Evolutionary conservation across 2,888 invertebrate genomes (phyloP), one percentile per base, ranked within the genome.

Genomic region (Parascotia fuliginaria): DNA sequence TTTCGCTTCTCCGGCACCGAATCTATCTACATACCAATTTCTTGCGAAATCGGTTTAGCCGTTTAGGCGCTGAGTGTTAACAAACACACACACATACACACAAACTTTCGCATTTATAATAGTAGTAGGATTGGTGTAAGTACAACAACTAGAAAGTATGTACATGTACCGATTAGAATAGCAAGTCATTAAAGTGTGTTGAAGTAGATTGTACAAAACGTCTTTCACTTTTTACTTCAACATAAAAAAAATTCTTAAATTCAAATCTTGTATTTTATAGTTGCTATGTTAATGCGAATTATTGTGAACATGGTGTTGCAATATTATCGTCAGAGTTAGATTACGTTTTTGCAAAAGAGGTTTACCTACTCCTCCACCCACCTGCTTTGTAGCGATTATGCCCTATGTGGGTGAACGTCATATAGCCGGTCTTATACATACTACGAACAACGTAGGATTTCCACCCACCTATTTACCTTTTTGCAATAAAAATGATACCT

Each of bases 331-430:
- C 59, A 50, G 47, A 57, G 59, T 56, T 50, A 47, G 55, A 60
- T 60, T 62, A 60, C 31, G 56, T 68, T 67, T 63, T 70, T 65
- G 70, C 70, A 64, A 73, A 67, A 63, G 53, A 62, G 47, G 24
- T 24, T 60, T 42, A 55, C 49, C 47, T 42, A 55, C 39, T 57
- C 70, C 53, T 50, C 73, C 66, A 62, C 70, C 73, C 68, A 73
- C 75, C 67, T 65, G 66, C 57, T 41, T 51, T 47, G 51, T 42
- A 56, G 60, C 55, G 65, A 66, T 61, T 73, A 66, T 57, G 58
- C 65, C 60, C 70, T 67, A 67, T 68, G 73, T 76, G 75, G 75
- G 77, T 71, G 77, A 61, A 63, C 65, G 48, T 65, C 67, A 67
- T 58, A 60, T 50, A 48, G 61, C 58, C 61, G 65, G 68, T 66